These are phyloP conservation scores for Micrasema minimum DNA, from an alignment of 1,140 invertebrate species.

Conservation along the genomic window DNA sequence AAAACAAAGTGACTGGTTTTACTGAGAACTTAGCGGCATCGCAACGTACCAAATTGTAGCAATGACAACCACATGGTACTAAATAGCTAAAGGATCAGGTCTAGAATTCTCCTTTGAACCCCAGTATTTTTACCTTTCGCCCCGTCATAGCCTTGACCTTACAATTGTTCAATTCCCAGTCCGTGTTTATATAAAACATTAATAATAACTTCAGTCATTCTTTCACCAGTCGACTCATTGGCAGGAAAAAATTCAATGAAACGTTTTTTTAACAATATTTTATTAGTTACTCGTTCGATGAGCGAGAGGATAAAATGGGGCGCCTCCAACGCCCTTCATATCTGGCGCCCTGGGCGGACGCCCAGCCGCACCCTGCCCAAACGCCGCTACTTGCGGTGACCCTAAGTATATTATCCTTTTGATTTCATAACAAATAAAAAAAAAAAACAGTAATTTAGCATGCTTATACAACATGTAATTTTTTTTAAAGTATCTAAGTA, in stretches of 20 bases:
- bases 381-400: not conserved
- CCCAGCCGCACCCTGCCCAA: not conserved
- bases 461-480: too few relatives aligned
- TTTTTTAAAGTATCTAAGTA: too few relatives aligned
- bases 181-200: constrained; percentile 53
- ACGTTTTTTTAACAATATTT: constrained; percentile 54
- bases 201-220: constrained; percentile 46
- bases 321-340: not conserved
- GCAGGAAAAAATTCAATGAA: constrained; percentile 53
- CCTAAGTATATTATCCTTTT: too few relatives aligned
- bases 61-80: constrained; percentile 50
- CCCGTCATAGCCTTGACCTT: constrained; percentile 55
- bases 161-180: constrained; percentile 49
- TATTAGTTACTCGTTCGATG: constrained; percentile 3
- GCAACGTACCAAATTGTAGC: constrained; percentile 29
- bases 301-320: not conserved
- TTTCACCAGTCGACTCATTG: constrained; percentile 53
- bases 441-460: too few relatives aligned
- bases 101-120: constrained; percentile 53
- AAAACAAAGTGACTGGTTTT: constrained; percentile 51
- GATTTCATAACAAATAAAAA: too few relatives aligned
- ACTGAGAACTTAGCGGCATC: constrained; percentile 20
- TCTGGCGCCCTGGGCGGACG: not conserved
- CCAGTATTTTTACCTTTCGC: constrained; percentile 55
- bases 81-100: constrained; percentile 26